Percentiles rank a stretch among this genome's conserved stretches.
Evolutionary conservation across 2,888 invertebrate species (phyloP).

Genomic region (Aleiodes testaceus): DNA sequence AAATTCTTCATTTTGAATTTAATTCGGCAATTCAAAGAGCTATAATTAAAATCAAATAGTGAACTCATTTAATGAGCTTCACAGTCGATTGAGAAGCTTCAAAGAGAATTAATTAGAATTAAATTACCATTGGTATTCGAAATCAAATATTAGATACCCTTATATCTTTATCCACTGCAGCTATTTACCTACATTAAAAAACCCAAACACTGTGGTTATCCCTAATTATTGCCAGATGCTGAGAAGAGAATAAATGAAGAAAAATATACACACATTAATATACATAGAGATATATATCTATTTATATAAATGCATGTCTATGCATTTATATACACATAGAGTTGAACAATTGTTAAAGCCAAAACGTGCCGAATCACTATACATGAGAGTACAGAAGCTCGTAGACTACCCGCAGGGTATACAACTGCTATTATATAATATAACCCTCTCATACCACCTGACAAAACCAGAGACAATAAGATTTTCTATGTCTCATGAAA

Average conservation of each 20-base stretch:
- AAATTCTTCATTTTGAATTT: too few relatives aligned
- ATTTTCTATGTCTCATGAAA: slow-evolving; percentile 36
- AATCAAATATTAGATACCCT: too few relatives aligned
- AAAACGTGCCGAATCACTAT: slow-evolving; percentile 43
- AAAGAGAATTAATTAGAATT: too few relatives aligned
- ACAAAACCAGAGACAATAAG: slow-evolving; percentile 39
- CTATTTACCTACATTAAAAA: slow-evolving; percentile 27
- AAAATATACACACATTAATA: slow-evolving; percentile 15
- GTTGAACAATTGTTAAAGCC: slow-evolving; percentile 38
- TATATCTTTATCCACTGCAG: too few relatives aligned
- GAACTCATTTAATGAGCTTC: too few relatives aligned
- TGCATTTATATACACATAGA: slow-evolving; percentile 23
- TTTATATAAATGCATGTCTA: slow-evolving; percentile 13
- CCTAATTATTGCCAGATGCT: slow-evolving; percentile 32
- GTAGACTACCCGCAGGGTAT: slow-evolving; percentile 21
- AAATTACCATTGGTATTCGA: too few relatives aligned
- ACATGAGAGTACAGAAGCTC: slow-evolving; percentile 1
- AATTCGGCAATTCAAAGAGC: too few relatives aligned
- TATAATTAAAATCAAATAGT: too few relatives aligned
- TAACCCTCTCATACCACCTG: slow-evolving; percentile 2
- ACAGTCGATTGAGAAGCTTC: too few relatives aligned
- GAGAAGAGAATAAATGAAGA: not conserved
- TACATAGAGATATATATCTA: slow-evolving; percentile 31
- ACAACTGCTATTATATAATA: slow-evolving; percentile 23
- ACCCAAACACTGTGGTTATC: slow-evolving; percentile 37